Evolutionary conservation across 2,797 vertebrate species (phyloP).

Genomic region (Rhinogobio ventralis): DNA sequence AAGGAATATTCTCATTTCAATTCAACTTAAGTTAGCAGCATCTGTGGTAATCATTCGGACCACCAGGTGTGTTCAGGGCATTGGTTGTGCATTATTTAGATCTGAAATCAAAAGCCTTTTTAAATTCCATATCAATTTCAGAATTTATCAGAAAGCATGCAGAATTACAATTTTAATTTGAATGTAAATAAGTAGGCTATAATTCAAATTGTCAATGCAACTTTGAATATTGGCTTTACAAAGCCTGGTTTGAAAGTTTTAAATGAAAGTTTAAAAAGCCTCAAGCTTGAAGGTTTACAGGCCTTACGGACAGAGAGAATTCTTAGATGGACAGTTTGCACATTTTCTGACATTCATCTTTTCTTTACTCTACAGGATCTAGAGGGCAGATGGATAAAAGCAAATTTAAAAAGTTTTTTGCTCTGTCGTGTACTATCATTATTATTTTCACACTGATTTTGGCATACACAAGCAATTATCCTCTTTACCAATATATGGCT

Average conservation of each 20-base stretch:
- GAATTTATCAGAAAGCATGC: not conserved
- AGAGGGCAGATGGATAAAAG: not conserved
- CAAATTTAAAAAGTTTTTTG: not conserved
- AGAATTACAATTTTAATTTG: not conserved
- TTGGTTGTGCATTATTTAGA: not conserved
- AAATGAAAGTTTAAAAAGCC: not conserved
- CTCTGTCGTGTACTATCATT: not conserved
- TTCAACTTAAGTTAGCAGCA: not conserved
- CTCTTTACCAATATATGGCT: not conserved
- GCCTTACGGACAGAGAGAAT: not conserved
- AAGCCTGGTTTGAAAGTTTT: not conserved
- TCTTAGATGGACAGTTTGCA: not conserved
- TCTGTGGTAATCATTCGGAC: no score
- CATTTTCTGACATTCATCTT: not conserved
- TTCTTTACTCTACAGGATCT: not conserved
- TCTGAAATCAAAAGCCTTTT: not conserved
- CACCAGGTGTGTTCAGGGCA: no score
- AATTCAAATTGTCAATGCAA: not conserved
- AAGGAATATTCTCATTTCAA: not conserved
- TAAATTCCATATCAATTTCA: not conserved
- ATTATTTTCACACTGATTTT: not conserved
- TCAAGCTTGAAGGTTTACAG: not conserved
- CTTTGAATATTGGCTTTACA: not conserved
- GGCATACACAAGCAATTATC: not conserved
- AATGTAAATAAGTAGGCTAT: not conserved